Evolutionary conservation across 2,888 invertebrate species (phyloP).

Genomic region (Incurvaria masculella): DNA sequence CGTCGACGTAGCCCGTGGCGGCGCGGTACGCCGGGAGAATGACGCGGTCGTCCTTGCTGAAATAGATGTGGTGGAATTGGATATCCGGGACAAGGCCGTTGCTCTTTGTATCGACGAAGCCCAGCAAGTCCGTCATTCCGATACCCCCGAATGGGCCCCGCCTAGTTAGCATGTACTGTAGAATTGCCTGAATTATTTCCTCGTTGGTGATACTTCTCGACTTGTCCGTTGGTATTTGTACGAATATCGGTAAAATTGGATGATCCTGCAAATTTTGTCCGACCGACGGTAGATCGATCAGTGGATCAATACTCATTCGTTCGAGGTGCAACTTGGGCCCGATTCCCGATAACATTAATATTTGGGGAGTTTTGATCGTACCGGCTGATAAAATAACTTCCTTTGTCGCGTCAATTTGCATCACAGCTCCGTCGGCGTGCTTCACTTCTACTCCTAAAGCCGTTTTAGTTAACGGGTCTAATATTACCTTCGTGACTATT

Average conservation of each 20-base stretch:
- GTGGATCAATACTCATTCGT: conserved; percentile 28
- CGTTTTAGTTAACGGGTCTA: conserved; percentile 37
- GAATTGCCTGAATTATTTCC: conserved; percentile 24
- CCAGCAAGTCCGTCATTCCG: conserved; percentile 42
- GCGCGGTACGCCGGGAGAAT: conserved; percentile 21
- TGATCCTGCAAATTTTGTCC: conserved; percentile 54
- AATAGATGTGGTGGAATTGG: conserved; percentile 38
- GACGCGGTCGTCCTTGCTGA: conserved; percentile 23
- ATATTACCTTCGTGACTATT: conserved; percentile 42
- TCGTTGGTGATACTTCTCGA: conserved; percentile 19
- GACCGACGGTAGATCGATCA: conserved; percentile 38
- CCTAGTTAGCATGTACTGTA: conserved; percentile 45
- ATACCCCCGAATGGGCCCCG: conserved; percentile 43
- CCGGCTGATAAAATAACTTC: conserved; percentile 52
- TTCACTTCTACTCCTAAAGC: conserved; percentile 37
- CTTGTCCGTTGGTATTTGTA: conserved; percentile 23
- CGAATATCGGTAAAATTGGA: conserved; percentile 26
- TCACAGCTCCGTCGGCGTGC: conserved; percentile 25
- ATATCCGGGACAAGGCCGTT: conserved; percentile 44
- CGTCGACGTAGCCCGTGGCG: conserved; percentile 25
- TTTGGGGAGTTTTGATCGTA: conserved; percentile 44
- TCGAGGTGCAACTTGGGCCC: conserved; percentile 36
- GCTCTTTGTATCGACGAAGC: conserved; percentile 46
- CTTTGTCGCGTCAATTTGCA: conserved; percentile 31
- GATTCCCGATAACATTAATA: conserved; percentile 51